These are phyloP conservation scores for Cepphus grylle DNA, from an alignment of 2,113 vertebrate species.

Conservation along the genomic window DNA sequence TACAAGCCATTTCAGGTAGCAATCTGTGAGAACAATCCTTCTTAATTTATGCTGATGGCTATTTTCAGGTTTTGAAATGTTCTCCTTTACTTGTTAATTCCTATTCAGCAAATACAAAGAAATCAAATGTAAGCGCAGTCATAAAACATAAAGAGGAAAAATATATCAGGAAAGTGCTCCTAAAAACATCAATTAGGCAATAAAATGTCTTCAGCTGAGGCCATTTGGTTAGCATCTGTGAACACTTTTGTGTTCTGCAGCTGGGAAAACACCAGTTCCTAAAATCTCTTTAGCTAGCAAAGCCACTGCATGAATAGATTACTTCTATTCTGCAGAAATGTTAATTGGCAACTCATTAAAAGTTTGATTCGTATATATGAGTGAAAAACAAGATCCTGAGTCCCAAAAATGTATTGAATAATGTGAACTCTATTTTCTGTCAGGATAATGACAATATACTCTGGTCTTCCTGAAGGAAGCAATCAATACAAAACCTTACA, in stretches of 20 bases:
- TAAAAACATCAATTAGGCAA: slow-evolving; percentile 25
- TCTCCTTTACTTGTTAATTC: background rate
- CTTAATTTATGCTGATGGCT: background rate
- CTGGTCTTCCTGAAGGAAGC: background rate
- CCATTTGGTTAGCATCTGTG: background rate
- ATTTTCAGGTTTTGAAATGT: background rate
- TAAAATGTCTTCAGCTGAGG: background rate
- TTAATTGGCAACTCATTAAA: background rate
- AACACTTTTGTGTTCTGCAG: background rate
- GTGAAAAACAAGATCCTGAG: background rate
- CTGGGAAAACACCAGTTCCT: background rate
- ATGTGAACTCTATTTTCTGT: background rate
- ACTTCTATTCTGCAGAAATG: background rate
- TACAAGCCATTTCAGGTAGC: background rate
- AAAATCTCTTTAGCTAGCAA: background rate
- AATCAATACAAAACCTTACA: background rate
- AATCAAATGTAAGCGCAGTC: background rate
- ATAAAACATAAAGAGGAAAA: background rate
- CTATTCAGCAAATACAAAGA: slow-evolving; percentile 2
- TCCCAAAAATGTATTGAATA: background rate
- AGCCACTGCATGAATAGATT: background rate
- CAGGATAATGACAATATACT: background rate
- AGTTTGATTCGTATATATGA: background rate
- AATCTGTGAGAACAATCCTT: background rate
- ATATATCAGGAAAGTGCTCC: background rate